Conservation (phyloP, 1,140 invertebrate genomes). For the Vollenhovia emeryi region DNA sequence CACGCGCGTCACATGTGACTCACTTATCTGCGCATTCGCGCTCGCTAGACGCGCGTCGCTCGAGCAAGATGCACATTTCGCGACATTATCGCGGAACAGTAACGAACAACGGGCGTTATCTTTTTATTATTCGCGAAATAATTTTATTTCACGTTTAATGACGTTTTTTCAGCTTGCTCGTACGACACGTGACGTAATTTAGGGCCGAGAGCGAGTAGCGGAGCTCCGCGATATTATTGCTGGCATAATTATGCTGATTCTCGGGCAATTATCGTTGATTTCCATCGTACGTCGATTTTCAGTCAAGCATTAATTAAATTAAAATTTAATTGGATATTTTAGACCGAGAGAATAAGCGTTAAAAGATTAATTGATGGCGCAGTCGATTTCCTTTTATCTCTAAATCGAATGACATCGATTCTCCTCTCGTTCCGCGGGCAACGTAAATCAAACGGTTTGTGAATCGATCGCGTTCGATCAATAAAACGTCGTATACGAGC, state of each 20-base stretch:
- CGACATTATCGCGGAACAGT: neutral
- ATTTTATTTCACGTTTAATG: neutral
- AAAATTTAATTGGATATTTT: neutral
- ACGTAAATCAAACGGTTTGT: neutral
- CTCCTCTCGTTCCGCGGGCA: too few species aligned
- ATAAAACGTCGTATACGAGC: constrained; percentile 7
- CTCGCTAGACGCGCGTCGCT: neutral
- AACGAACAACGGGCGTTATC: neutral
- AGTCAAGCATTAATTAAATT: neutral
- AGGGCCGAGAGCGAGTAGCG: neutral
- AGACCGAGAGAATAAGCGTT: neutral
- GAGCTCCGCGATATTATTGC: neutral
- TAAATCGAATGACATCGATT: neutral
- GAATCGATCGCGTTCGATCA: neutral
- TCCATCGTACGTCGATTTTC: neutral
- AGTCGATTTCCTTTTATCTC: neutral
- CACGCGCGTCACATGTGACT: constrained; percentile 48
- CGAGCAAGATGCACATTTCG: neutral
- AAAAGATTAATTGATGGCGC: neutral
- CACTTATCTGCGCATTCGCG: constrained; percentile 43
- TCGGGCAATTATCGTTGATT: neutral
- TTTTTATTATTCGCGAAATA: neutral
- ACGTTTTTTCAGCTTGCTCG: neutral
- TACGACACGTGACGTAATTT: neutral
- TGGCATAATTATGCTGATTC: neutral